Evolutionary conservation across 2,797 vertebrate species (phyloP).

Genomic region (Rhinogobio ventralis): DNA sequence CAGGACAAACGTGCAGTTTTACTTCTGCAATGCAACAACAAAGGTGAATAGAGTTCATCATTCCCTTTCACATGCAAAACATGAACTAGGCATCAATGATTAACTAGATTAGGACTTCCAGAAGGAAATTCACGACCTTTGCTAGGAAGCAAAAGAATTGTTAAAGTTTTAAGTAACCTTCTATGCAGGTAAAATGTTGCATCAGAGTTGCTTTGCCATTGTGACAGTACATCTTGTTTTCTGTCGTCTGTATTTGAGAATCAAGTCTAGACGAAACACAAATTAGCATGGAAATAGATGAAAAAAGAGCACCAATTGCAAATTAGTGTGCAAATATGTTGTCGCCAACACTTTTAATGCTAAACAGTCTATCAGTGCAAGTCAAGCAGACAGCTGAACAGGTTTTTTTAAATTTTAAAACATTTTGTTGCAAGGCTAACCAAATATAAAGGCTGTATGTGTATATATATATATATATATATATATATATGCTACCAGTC

Average conservation of each 20-base stretch:
- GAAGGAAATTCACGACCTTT: background rate
- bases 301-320: background rate
- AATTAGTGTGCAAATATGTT: constrained; percentile 5
- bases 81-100: background rate
- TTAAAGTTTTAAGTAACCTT: background rate
- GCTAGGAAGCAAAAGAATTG: background rate
- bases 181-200: background rate
- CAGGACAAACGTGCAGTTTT: constrained; percentile 20
- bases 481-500: no score
- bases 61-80: background rate
- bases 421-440: background rate
- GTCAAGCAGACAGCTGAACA: background rate
- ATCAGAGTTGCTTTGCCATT: background rate
- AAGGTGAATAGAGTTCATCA: constrained; percentile 32
- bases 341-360: background rate
- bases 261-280: background rate
- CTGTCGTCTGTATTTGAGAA: background rate
- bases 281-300: constrained; percentile 10
- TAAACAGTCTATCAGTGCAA: background rate
- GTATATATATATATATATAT: no score
- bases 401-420: background rate
- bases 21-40: constrained; percentile 19
- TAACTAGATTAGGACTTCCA: constrained; percentile 20
- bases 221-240: background rate
- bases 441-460: background rate